Conservation (phyloP, 2,797 vertebrate genomes). For the Acanthurus tractus region DNA sequence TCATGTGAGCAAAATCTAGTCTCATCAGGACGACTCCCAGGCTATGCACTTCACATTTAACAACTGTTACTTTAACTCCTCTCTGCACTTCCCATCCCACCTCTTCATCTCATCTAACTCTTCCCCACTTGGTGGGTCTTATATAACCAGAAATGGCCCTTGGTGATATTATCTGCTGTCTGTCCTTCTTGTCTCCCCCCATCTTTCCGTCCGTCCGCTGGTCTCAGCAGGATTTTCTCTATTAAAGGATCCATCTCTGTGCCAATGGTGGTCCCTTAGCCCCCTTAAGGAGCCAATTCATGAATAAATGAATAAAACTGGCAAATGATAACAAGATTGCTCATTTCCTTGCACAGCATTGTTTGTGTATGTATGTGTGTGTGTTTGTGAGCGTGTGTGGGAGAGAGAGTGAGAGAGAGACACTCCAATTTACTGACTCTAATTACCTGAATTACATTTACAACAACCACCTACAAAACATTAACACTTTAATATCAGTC, state of each 20-base stretch:
- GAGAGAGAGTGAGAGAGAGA: neutral
- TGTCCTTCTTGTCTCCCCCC: conserved; percentile 6
- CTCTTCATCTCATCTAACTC: conserved; percentile 28
- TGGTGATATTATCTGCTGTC: conserved; percentile 37
- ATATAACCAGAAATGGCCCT: conserved; percentile 51
- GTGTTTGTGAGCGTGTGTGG: conserved; percentile 1
- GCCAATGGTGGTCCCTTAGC: conserved; percentile 16
- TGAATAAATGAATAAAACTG: conserved; percentile 77
- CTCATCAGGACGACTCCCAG: neutral
- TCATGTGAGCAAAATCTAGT: neutral
- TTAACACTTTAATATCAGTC: neutral
- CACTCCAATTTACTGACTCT: conserved; percentile 22
- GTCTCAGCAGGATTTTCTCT: conserved; percentile 55
- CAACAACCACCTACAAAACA: conserved; percentile 12
- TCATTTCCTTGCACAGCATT: conserved; percentile 50
- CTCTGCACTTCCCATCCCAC: neutral
- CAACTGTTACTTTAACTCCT: conserved; percentile 17
- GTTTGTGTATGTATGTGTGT: conserved; percentile 20
- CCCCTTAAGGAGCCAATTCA: conserved; percentile 66
- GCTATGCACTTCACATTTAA: conserved; percentile 25
- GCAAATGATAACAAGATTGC: conserved; percentile 62
- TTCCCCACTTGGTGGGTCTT: conserved; percentile 36
- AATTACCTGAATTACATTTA: conserved; percentile 31
- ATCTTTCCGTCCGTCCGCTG: neutral
- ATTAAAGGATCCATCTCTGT: conserved; percentile 55